Evolutionary conservation across 2,113 vertebrate species (phyloP).

Genomic region (Scopus umbretta): DNA sequence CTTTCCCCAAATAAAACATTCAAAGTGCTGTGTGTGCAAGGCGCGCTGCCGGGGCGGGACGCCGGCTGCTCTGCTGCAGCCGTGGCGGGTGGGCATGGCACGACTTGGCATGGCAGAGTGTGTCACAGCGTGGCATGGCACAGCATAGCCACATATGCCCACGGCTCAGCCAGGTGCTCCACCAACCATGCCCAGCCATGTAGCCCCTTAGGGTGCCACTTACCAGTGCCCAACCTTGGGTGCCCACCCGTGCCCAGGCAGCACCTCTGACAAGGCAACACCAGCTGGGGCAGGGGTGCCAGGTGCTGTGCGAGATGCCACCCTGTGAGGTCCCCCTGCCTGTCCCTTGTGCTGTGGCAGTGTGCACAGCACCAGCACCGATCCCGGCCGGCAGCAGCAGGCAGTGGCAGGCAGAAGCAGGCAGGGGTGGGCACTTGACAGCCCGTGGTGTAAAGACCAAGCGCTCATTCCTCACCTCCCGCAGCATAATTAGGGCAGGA

Average conservation of each 20-base stretch:
- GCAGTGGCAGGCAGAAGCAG: not conserved
- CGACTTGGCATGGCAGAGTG: not conserved
- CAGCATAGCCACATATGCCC: not conserved
- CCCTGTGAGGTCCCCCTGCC: not conserved
- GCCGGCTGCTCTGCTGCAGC: not conserved
- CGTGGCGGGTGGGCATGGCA: not conserved
- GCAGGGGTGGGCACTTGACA: not conserved
- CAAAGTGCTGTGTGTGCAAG: conserved; percentile 43
- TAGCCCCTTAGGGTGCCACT: not conserved
- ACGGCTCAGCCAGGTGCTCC: not conserved
- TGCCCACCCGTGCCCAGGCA: not conserved
- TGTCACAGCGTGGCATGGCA: too few relatives aligned
- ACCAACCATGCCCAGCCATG: not conserved
- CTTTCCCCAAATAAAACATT: conserved; percentile 65
- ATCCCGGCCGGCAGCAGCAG: not conserved
- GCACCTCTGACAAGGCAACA: not conserved
- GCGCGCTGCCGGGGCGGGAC: not conserved
- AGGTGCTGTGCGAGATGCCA: not conserved
- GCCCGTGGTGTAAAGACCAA: not conserved
- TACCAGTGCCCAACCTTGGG: not conserved
- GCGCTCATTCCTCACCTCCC: not conserved
- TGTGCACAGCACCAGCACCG: fast-evolving
- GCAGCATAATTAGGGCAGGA: conserved; percentile 40
- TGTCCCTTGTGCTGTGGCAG: not conserved
- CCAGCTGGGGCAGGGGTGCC: not conserved